phyloP scores from a whole-genome alignment of 2,113 vertebrate species.

The Lepidothrix coronata region DNA sequence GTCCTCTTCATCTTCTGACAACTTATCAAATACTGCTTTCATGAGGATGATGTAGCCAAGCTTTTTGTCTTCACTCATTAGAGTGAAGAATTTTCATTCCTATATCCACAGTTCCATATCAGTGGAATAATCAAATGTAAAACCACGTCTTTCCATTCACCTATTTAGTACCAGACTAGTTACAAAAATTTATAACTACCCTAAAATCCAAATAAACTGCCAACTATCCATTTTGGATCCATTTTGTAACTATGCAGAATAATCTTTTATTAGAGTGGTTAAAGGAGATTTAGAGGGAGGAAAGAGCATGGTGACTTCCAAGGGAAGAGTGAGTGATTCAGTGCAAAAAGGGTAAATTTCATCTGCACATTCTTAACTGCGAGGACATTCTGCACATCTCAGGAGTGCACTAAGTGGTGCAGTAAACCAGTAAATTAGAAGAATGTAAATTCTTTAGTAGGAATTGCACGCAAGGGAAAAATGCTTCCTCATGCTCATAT shows the following conservation, averaged over 20 bases:
- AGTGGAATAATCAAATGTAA: not conserved
- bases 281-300: constrained; percentile 59
- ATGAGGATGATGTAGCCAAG: not conserved
- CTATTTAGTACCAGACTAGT: not conserved
- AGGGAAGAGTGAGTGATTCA: constrained; percentile 72
- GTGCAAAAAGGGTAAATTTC: constrained; percentile 81
- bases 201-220: not conserved
- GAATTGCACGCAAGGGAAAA: constrained; percentile 82
- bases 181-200: not conserved
- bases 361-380: constrained; percentile 77
- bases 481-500: constrained; percentile 81
- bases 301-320: constrained; percentile 70
- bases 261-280: constrained; percentile 35
- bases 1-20: not conserved
- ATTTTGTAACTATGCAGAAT: constrained; percentile 32
- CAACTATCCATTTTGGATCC: not conserved
- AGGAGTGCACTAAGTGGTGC: constrained; percentile 83
- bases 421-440: constrained; percentile 88
- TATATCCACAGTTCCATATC: not conserved
- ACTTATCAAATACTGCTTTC: not conserved
- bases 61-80: not conserved
- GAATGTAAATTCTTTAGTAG: constrained; percentile 85
- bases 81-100: not conserved
- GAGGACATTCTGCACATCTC: constrained; percentile 81
- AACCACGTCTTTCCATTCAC: not conserved